Evolutionary conservation across 1,140 invertebrate genomes (phyloP), one percentile per base, ranked within the genome.

Genomic region (Tetramorium simillimum): DNA sequence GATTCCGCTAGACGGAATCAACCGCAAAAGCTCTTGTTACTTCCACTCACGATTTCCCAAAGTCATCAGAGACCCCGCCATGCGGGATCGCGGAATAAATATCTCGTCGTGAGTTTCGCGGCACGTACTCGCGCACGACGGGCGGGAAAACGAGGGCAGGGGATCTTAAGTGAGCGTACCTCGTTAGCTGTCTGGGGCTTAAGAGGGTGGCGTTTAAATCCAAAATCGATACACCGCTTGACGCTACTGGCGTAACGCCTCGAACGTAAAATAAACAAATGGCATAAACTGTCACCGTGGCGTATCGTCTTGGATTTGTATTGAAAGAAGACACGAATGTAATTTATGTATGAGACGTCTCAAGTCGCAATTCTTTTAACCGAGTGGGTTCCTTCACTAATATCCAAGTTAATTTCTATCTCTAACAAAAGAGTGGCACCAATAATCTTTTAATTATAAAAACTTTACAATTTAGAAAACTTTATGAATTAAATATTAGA

Each of bases 1-100:
- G 89, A 84, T 56, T 86, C 60, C 62, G n/a, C 58, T 49, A 53
- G 67, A 46, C 78, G 62, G 58, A 46, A 76, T 58, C 65, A 67
- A 82, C 69, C 60, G 21, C 70, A 76, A 40, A 58, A 46, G 60
- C 46, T 85, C 65, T 90, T 88, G 89, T 86, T 67, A 87, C 72
- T 90, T 91, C 89, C 63, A 73, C 82, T 91, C 84, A 86, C 90
- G 90, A 88, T 88, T 90, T 49, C 67, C 65, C 84, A 84, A 90
- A 90, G 89, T 91, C 90, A 90, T 91, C 90, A 80, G 86, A 78
- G 73, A 78, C 77, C 77, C 53, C 49, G 89, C 28, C 86, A 86
- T 73, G 56, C 62, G 72, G 76, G 82, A 90, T 90, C 89, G 70
- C 72, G 89, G 87, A 90, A 91, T 91, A 90, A 88, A 91, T 90